Evolutionary conservation across 2,113 vertebrate species (phyloP).

Genomic region (human (Homo sapiens)): DNA sequence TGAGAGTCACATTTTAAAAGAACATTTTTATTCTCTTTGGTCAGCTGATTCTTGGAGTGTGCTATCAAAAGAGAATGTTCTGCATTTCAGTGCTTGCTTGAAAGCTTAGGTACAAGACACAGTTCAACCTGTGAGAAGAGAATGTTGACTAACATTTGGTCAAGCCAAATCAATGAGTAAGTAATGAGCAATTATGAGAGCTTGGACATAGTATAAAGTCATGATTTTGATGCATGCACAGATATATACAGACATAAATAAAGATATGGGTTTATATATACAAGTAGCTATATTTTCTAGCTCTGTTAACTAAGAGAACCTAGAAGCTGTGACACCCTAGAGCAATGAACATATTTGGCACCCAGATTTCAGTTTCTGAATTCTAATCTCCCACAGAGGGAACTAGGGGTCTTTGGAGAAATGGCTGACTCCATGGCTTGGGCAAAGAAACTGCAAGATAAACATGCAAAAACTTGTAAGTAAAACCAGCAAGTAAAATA

Average conservation of each 20-base stretch:
- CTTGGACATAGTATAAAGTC: background rate
- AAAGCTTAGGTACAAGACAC: background rate
- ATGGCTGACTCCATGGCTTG: background rate
- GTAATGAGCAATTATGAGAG: background rate
- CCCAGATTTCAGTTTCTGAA: background rate
- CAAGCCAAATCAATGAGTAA: background rate
- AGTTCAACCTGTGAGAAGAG: background rate
- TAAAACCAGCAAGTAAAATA: background rate
- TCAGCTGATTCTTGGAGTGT: background rate
- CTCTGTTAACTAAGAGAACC: background rate
- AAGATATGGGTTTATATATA: rapidly evolving
- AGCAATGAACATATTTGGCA: background rate
- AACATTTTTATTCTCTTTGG: background rate
- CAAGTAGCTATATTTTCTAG: background rate
- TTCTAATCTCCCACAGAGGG: background rate
- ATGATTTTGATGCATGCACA: background rate
- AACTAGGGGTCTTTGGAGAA: background rate
- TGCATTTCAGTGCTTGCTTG: background rate
- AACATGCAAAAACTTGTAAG: background rate
- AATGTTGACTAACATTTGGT: background rate
- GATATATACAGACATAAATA: background rate
- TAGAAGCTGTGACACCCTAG: background rate
- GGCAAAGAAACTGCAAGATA: background rate
- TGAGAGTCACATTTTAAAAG: background rate
- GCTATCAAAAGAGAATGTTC: background rate